Evolutionary conservation across 1,140 invertebrate genomes (phyloP).

Genomic region (Penaeus japonicus): DNA sequence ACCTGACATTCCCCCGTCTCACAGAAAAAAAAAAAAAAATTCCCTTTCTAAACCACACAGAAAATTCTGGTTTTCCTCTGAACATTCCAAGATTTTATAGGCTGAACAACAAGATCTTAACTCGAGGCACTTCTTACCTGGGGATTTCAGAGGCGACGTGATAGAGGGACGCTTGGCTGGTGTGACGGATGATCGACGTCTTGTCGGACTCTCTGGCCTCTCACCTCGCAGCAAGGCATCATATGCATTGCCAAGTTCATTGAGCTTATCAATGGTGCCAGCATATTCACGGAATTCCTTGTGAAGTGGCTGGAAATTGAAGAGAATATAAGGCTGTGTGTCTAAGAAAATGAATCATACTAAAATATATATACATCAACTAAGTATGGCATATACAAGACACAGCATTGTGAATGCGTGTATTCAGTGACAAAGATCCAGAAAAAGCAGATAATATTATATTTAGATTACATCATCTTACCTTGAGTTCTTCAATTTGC

Average conservation of each 20-base stretch:
- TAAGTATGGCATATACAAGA: background rate
- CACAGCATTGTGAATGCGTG: background rate
- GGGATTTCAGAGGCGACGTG: slow-evolving; percentile 53
- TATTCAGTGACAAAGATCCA: background rate
- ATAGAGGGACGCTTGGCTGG: slow-evolving; percentile 76
- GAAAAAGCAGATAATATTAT: background rate
- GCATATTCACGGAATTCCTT: slow-evolving; percentile 90
- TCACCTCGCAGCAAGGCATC: slow-evolving; percentile 77
- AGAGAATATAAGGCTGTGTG: too few species aligned
- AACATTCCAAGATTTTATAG: too few species aligned
- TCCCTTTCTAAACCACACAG: too few species aligned
- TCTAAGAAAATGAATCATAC: too few species aligned
- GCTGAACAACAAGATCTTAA: background rate
- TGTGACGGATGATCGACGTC: slow-evolving; percentile 73
- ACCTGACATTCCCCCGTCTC: background rate
- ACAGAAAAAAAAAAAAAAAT: background rate
- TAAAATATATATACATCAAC: too few species aligned
- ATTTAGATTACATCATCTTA: slow-evolving; percentile 58
- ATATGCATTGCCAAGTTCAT: slow-evolving; percentile 86
- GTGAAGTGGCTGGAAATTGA: slow-evolving; percentile 73
- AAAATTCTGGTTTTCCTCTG: too few species aligned
- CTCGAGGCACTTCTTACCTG: slow-evolving; percentile 13
- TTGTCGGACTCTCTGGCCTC: slow-evolving; percentile 75
- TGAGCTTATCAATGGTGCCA: slow-evolving; percentile 87
- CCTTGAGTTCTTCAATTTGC: slow-evolving; percentile 85